Evolutionary conservation across 2,888 invertebrate species (phyloP).

Genomic region (Dexiosoma caninum): DNA sequence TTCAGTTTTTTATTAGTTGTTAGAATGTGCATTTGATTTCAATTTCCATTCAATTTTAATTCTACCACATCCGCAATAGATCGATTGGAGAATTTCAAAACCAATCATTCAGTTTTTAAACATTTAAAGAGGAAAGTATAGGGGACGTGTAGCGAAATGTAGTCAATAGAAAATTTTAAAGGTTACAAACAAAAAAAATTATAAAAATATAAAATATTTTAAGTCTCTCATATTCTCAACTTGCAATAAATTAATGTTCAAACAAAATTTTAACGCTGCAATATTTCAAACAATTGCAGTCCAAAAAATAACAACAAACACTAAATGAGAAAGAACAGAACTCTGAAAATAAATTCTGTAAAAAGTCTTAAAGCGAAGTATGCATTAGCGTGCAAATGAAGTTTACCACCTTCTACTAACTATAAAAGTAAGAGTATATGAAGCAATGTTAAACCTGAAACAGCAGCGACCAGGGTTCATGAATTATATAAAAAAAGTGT

Average conservation of each 20-base stretch:
- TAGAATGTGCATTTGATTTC: too few relatives aligned
- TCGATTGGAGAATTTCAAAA: too few relatives aligned
- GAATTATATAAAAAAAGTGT: constrained; percentile 4
- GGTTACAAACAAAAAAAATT: too few relatives aligned
- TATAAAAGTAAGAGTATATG: neutral
- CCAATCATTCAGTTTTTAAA: too few relatives aligned
- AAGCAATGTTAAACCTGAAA: neutral
- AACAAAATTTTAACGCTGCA: neutral
- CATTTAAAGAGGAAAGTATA: too few relatives aligned
- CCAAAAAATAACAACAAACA: constrained; percentile 25
- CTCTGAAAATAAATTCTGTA: neutral
- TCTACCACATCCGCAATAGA: too few relatives aligned
- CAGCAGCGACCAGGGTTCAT: constrained; percentile 19
- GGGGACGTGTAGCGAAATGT: too few relatives aligned
- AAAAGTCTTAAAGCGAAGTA: neutral
- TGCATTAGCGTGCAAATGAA: constrained; percentile 27
- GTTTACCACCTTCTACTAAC: constrained; percentile 13
- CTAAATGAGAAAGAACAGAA: neutral
- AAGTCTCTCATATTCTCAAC: neutral
- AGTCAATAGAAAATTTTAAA: too few relatives aligned
- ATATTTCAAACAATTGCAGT: constrained; percentile 13
- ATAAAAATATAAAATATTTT: neutral
- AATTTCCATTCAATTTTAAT: too few relatives aligned
- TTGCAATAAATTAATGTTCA: neutral
- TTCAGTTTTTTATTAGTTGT: neutral